A percentile compares a stretch with the other conserved stretches of the same genome.
Conservation (phyloP, 2,113 vertebrate species). For the Acrocephalus arundinaceus region DNA sequence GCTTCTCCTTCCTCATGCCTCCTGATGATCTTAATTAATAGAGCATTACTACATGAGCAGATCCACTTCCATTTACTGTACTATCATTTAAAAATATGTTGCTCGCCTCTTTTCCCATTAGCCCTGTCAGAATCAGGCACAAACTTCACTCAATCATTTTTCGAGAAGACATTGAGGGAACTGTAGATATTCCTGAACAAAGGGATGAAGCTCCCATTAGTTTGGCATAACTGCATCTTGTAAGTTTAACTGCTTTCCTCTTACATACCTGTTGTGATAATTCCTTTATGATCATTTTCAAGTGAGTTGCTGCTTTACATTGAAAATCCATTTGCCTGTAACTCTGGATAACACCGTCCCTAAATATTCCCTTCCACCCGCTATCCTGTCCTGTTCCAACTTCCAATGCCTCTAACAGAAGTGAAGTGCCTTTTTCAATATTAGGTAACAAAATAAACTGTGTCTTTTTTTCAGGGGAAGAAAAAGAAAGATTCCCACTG, state of each 20-base stretch:
- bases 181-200: background rate
- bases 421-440: background rate
- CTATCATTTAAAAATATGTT: conserved; percentile 59
- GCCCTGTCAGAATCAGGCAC: conserved; percentile 32
- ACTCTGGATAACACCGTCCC: background rate
- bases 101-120: conserved; percentile 10
- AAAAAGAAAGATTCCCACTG: background rate
- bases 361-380: accelerated
- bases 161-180: background rate
- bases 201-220: background rate
- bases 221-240: background rate
- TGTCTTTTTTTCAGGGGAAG: background rate
- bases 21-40: conserved; percentile 51
- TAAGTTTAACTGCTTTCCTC: background rate
- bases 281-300: background rate
- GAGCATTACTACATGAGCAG: conserved; percentile 10
- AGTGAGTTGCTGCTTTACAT: background rate
- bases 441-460: background rate
- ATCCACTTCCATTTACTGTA: conserved; percentile 25
- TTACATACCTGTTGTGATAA: background rate
- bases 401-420: background rate
- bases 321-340: background rate
- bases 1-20: conserved; percentile 35
- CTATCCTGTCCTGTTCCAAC: background rate
- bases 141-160: conserved; percentile 38